Evolutionary conservation across 2,797 vertebrate species (phyloP), one percentile per base, ranked within the genome.

Genomic region (Pagetopsis macropterus): DNA sequence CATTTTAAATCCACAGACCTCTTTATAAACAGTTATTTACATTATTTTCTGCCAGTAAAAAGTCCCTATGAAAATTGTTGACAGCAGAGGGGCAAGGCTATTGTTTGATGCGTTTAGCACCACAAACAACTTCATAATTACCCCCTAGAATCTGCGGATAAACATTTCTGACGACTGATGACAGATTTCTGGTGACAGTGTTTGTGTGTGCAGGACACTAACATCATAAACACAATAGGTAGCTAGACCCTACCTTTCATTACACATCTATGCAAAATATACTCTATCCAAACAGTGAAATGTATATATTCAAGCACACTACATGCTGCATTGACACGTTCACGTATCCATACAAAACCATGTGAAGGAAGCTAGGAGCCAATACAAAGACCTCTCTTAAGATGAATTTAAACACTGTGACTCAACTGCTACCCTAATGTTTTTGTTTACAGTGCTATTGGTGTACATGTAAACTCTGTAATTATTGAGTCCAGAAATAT

Each of bases 101-200:
- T n/a, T 51, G 16, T 78, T 51, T 72, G 43, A 66, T 61, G 75
- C 56, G 41, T 46, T 64, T 41, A 68, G 40, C 16, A 21, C 37
- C n/a, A 75, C 57, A 79, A 71, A 72, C 62, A 23, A 23, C 48
- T 40, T 17, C 51, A 2, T 10, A 3, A 54, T 60, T 14, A 51
- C 23, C 21, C 23, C 8, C n/a, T 27, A 45, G 44, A 44, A 31
- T 55, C 56, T 14, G 21, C n/a, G 33, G 48, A 10, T 37, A 46
- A 54, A 74, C 58, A 43, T n/a, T 44, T 54, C 43, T 60, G 31
- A 65, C 4, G 33, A 37, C 33, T 37, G 46, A 46, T 65, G 40
- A 57, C 11, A 13, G 10, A 43, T 63, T 17, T 46, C 40, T 64
- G 1, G 21, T 37, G 62, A 27, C 33, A 40, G 60, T 56, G 33